phyloP scores from a whole-genome alignment of 2,888 invertebrate species.

The Cephus pulcher region DNA sequence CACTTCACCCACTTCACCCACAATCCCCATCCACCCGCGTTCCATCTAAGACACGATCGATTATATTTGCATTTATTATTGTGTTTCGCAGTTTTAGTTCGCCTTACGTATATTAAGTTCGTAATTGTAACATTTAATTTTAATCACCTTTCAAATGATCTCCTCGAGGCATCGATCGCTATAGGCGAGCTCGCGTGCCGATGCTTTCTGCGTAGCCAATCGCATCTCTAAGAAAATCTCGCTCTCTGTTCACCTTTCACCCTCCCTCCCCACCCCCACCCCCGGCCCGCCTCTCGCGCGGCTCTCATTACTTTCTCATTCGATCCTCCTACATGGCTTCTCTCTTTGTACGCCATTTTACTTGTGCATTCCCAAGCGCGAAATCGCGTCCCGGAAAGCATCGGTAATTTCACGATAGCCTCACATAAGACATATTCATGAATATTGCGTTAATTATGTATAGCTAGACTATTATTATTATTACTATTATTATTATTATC shows the following conservation, averaged over 20 bases:
- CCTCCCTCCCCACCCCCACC: neutral
- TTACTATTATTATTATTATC: constrained; percentile 27
- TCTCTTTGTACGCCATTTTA: neutral
- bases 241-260: constrained; percentile 3
- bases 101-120: constrained; percentile 41
- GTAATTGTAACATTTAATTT: constrained; percentile 35
- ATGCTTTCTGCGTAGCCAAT: constrained; percentile 9
- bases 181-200: constrained; percentile 35
- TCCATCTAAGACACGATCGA: constrained; percentile 24
- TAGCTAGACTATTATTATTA: constrained; percentile 43
- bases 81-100: constrained; percentile 28
- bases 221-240: neutral
- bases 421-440: constrained; percentile 51
- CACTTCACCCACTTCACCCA: constrained; percentile 13
- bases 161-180: constrained; percentile 54
- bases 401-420: constrained; percentile 47
- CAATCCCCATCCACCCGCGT: constrained; percentile 25
- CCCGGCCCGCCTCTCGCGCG: neutral
- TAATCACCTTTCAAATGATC: constrained; percentile 62
- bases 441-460: constrained; percentile 53
- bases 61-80: constrained; percentile 32
- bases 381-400: constrained; percentile 40
- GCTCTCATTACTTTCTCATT: neutral
- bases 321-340: neutral
- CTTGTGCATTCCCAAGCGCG: constrained; percentile 12